These are phyloP conservation scores for Prietella phreatophila DNA, from an alignment of 2,113 vertebrate genomes.

Conservation along the genomic window DNA sequence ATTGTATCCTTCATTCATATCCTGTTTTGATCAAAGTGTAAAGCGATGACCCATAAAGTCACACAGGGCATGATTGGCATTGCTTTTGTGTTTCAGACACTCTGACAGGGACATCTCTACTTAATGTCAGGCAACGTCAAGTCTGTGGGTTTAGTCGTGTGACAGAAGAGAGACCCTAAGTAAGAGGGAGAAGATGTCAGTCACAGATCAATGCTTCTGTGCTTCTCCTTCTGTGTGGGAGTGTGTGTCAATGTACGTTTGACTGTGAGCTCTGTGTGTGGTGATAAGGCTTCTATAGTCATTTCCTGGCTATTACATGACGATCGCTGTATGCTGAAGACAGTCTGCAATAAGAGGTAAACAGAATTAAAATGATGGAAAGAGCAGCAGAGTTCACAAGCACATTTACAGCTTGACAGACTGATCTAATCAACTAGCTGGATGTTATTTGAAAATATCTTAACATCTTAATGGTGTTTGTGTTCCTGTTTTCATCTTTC, in stretches of 20 bases:
- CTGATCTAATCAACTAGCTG: background rate
- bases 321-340: background rate
- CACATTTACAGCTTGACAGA: background rate
- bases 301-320: background rate
- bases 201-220: background rate
- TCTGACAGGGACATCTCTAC: background rate
- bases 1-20: conserved; percentile 9
- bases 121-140: background rate
- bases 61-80: background rate
- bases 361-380: background rate
- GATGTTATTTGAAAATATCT: background rate
- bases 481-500: background rate
- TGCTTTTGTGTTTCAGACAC: background rate
- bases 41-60: background rate
- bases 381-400: background rate
- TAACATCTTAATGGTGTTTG: background rate
- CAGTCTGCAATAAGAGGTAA: background rate
- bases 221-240: background rate
- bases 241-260: background rate
- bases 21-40: background rate
- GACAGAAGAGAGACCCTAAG: background rate
- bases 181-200: background rate
- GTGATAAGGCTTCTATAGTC: background rate
- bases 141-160: conserved; percentile 1
- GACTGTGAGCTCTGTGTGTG: background rate